These are phyloP conservation scores for Paramormyrops hopkinsi DNA, from an alignment of 2,797 vertebrate species.

Conservation along the genomic window DNA sequence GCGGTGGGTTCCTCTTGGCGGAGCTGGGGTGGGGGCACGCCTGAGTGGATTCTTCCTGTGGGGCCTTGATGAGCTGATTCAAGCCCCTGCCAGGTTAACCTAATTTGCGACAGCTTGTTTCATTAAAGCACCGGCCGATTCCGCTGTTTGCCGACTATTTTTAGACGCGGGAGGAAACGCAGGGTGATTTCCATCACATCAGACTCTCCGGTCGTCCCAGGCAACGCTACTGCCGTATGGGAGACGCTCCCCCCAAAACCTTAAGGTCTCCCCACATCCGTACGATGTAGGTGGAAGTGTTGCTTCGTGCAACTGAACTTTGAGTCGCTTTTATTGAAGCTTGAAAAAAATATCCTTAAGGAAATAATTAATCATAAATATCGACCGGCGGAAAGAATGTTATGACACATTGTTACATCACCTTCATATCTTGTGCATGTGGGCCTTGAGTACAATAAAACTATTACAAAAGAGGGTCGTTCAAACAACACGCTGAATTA, in stretches of 20 bases:
- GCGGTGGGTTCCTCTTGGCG: not conserved
- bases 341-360: not conserved
- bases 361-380: not conserved
- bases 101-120: constrained; percentile 58
- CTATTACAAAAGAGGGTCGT: too few relatives aligned
- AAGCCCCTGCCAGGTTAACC: constrained; percentile 55
- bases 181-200: constrained; percentile 45
- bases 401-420: not conserved
- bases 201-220: not conserved
- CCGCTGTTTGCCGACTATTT: constrained; percentile 54
- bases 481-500: not conserved
- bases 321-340: not conserved
- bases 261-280: not conserved
- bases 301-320: not conserved
- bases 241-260: not conserved
- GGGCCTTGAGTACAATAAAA: not conserved
- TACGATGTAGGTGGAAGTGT: not conserved
- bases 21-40: not conserved
- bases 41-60: constrained; percentile 18
- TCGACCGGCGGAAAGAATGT: not conserved
- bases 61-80: constrained; percentile 47
- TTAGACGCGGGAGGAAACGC: constrained; percentile 46
- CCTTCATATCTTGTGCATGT: not conserved
- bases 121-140: constrained; percentile 64
- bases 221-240: not conserved